These are phyloP conservation scores for Triplophysa rosa DNA, from an alignment of 2,113 vertebrate genomes.

Conservation along the genomic window DNA sequence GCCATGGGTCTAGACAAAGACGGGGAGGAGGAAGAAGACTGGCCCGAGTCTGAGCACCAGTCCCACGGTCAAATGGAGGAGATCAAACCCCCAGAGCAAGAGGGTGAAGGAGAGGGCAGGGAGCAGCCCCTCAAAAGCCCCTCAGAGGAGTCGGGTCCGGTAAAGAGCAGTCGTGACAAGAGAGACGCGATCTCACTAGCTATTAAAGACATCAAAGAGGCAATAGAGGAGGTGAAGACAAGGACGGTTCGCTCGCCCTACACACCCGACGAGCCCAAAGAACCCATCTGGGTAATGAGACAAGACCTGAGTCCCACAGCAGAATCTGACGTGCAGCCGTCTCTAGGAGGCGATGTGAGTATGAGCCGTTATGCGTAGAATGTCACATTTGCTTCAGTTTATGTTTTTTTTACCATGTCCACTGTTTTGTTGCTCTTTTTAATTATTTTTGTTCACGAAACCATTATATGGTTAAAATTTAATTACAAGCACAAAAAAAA, in stretches of 20 bases:
- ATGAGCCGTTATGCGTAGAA: conserved; percentile 29
- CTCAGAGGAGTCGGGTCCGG: conserved; percentile 65
- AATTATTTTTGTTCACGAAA: no score
- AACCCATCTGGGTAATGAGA: conserved; percentile 97
- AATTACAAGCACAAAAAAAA: no score
- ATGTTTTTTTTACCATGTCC: not conserved
- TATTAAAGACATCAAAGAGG: conserved; percentile 97
- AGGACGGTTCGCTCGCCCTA: conserved; percentile 95
- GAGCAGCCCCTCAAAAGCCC: conserved; percentile 60
- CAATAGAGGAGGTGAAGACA: conserved; percentile 97
- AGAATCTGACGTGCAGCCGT: conserved; percentile 85
- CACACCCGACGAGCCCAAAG: conserved; percentile 95
- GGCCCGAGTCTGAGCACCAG: conserved; percentile 79
- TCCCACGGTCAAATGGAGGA: conserved; percentile 61
- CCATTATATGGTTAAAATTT: no score
- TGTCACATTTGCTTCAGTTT: not conserved
- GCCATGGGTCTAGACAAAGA: conserved; percentile 53
- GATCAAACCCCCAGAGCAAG: conserved; percentile 43
- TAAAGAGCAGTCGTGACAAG: conserved; percentile 85
- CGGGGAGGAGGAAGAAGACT: conserved; percentile 66
- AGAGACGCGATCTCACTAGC: conserved; percentile 93
- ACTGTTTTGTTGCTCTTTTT: no score
- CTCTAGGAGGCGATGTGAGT: conserved; percentile 88
- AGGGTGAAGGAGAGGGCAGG: conserved; percentile 58
- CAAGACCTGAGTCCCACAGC: conserved; percentile 91